Conservation (phyloP, 2,888 invertebrate species). For the Latrodectus elegans region DNA sequence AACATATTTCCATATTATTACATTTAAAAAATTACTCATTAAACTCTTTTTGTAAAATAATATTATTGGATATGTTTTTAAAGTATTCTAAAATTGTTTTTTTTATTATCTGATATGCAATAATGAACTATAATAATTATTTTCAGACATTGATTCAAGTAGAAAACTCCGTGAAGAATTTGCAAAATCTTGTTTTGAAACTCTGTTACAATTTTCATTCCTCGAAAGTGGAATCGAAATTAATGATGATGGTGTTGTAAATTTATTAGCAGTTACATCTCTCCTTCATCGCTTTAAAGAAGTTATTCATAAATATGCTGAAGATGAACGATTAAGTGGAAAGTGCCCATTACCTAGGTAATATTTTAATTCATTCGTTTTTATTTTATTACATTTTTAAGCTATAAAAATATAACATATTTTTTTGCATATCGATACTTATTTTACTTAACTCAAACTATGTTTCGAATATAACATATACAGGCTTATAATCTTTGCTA, state of each 20-base stretch:
- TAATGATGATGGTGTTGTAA: conserved; percentile 77
- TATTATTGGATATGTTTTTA: not conserved
- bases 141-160: conserved; percentile 84
- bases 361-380: not conserved
- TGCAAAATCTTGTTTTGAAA: conserved; percentile 96
- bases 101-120: not conserved
- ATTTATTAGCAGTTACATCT: conserved; percentile 87
- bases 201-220: conserved; percentile 91
- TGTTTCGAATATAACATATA: no score
- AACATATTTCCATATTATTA: no score
- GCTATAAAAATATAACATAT: no score
- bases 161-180: conserved; percentile 91
- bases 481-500: no score
- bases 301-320: conserved; percentile 89
- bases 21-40: no score
- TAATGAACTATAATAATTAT: not conserved
- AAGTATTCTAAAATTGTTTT: not conserved
- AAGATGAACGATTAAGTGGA: conserved; percentile 87
- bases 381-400: no score
- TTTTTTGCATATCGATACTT: no score
- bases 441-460: no score
- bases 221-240: conserved; percentile 74
- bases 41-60: no score
- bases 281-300: conserved; percentile 93
- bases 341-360: conserved; percentile 90